A percentile compares a stretch with the other conserved stretches of the same genome.
phyloP scores from a whole-genome alignment of 2,797 vertebrate species.

The Neomorphus geoffroyi region DNA sequence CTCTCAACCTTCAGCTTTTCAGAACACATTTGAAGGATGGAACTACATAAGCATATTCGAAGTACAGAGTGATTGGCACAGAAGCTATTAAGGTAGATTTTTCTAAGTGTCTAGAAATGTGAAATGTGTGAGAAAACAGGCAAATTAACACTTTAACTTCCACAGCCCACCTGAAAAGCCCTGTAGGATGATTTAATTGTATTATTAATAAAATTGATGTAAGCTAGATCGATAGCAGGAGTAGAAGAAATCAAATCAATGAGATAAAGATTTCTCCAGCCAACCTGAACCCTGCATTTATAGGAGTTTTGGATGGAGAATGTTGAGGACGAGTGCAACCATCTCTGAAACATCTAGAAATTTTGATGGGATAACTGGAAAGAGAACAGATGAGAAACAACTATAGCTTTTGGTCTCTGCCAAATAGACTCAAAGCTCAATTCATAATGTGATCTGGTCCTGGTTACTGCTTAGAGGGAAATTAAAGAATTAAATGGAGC shows the following conservation, averaged over 20 bases:
- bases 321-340: slow-evolving; percentile 5
- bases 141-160: not conserved
- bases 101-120: not conserved
- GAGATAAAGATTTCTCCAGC: slow-evolving; percentile 42
- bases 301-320: slow-evolving; percentile 1
- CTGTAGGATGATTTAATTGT: not conserved
- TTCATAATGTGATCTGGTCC: not conserved
- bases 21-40: not conserved
- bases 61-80: not conserved
- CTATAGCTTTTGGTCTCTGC: slow-evolving; percentile 3
- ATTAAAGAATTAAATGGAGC: not conserved
- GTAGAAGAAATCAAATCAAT: slow-evolving; percentile 44
- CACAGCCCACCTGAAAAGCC: not conserved
- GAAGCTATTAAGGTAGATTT: not conserved
- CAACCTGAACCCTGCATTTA: slow-evolving; percentile 36
- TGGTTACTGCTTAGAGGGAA: not conserved
- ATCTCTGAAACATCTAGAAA: slow-evolving; percentile 39
- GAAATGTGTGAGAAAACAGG: slow-evolving; percentile 16
- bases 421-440: not conserved
- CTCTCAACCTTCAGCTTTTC: not conserved
- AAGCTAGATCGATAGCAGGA: not conserved
- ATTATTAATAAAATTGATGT: slow-evolving; percentile 62
- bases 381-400: slow-evolving; percentile 14
- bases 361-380: slow-evolving; percentile 40
- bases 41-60: not conserved